These are phyloP conservation scores for Scolopax rusticola DNA, from an alignment of 2,797 vertebrate genomes.

Conservation along the genomic window DNA sequence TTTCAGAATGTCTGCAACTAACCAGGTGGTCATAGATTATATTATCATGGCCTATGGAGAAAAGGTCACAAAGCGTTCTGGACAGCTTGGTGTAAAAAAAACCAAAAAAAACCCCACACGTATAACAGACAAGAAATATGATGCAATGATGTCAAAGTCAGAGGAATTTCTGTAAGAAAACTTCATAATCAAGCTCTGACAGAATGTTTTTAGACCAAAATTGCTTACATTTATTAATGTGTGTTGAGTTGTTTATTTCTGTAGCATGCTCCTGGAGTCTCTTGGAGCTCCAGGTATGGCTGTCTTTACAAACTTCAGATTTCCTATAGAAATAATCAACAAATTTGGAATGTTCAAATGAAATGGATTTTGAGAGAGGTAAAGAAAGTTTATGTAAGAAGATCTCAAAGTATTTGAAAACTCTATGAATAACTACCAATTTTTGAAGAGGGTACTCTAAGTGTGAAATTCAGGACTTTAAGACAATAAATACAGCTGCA, in stretches of 20 bases:
- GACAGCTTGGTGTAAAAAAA: background rate
- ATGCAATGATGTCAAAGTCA: background rate
- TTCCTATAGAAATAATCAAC: background rate
- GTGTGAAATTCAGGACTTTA: constrained; percentile 34
- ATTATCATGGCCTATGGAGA: background rate
- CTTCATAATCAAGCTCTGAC: background rate
- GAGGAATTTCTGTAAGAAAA: background rate
- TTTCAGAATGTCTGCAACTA: background rate
- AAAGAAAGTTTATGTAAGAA: background rate
- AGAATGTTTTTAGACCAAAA: background rate
- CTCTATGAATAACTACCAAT: background rate
- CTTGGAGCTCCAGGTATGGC: background rate
- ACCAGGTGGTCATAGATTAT: background rate
- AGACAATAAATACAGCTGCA: constrained; percentile 60
- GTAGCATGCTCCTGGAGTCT: background rate
- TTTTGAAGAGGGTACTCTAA: constrained; percentile 4
- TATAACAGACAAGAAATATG: background rate
- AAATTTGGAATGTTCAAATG: background rate
- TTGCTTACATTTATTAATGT: background rate
- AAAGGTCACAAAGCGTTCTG: background rate
- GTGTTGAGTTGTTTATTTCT: background rate
- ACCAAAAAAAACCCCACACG: background rate
- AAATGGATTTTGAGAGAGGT: background rate
- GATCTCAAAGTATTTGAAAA: background rate
- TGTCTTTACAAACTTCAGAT: background rate